These are phyloP conservation scores for Petrocephalus microphthalmus DNA, from an alignment of 2,113 vertebrate genomes.

Conservation along the genomic window DNA sequence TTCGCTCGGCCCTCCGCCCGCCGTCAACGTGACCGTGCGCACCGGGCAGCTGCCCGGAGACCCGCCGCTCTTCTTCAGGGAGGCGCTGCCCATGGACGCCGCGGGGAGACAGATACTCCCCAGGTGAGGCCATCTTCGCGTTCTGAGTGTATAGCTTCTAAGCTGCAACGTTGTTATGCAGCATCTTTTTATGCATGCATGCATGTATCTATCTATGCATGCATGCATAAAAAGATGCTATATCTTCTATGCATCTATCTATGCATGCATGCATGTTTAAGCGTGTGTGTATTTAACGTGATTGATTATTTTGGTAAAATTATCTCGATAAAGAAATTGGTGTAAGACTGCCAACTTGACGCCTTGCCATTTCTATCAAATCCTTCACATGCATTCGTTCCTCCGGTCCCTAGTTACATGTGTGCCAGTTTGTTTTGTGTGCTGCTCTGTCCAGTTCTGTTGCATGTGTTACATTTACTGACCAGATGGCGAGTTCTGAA, in stretches of 20 bases:
- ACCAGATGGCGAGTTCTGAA: background rate
- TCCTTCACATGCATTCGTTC: background rate
- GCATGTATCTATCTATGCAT: no score
- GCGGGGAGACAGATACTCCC: slow-evolving; percentile 51
- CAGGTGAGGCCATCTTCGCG: slow-evolving; percentile 57
- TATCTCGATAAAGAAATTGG: background rate
- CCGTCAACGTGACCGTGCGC: slow-evolving; percentile 60
- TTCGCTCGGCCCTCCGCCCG: slow-evolving; percentile 34
- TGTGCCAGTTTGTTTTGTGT: background rate
- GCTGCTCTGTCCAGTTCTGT: background rate
- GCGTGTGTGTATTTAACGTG: background rate
- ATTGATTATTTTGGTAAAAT: background rate
- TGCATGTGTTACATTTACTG: background rate
- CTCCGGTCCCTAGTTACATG: background rate
- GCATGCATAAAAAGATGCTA: no score
- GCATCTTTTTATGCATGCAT: background rate
- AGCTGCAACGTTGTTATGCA: background rate
- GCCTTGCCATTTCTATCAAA: background rate
- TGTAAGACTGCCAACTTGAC: background rate
- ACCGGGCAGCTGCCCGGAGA: slow-evolving; percentile 63
- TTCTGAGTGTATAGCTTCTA: background rate
- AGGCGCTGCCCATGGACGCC: slow-evolving; percentile 60
- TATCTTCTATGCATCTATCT: background rate
- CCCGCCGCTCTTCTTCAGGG: slow-evolving; percentile 78
- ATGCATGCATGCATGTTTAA: no score